Percentiles rank a stretch among this genome's conserved stretches.
These are phyloP conservation scores for Scelioninae gen. 1 DNA, from an alignment of 2,888 invertebrate genomes.

Conservation along the genomic window DNA sequence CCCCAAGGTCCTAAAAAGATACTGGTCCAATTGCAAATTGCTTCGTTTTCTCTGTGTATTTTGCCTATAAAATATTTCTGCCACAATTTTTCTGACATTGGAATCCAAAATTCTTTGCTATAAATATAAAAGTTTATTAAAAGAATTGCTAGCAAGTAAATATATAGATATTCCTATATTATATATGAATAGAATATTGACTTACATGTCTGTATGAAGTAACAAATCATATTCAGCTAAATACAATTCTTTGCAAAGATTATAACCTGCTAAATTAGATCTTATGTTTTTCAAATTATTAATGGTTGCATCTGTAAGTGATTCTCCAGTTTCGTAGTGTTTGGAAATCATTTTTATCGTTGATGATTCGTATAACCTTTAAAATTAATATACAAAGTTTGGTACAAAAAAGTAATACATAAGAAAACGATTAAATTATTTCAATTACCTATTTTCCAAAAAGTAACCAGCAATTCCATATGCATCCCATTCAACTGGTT, in stretches of 20 bases:
- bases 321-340: slow-evolving; percentile 90
- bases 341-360: slow-evolving; percentile 87
- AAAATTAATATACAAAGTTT: slow-evolving; percentile 1
- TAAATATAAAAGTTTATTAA: slow-evolving; percentile 25
- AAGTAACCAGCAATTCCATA: slow-evolving; percentile 93
- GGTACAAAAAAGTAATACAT: not conserved
- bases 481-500: slow-evolving; percentile 96
- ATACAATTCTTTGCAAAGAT: slow-evolving; percentile 93
- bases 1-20: too few relatives aligned
- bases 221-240: slow-evolving; percentile 92
- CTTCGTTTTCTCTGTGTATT: slow-evolving; percentile 87
- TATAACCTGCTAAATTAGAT: slow-evolving; percentile 91
- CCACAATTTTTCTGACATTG: slow-evolving; percentile 91
- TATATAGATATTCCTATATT: not conserved
- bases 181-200: not conserved
- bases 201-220: slow-evolving; percentile 88
- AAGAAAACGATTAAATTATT: not conserved
- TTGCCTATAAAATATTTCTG: slow-evolving; percentile 91
- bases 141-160: not conserved
- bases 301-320: slow-evolving; percentile 88
- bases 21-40: too few relatives aligned
- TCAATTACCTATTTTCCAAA: slow-evolving; percentile 89
- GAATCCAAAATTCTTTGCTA: slow-evolving; percentile 92
- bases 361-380: slow-evolving; percentile 87
- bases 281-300: slow-evolving; percentile 87